Base-by-base conservation (phyloP, 2,888 invertebrate species). In the Oscheius sp. region DNA sequence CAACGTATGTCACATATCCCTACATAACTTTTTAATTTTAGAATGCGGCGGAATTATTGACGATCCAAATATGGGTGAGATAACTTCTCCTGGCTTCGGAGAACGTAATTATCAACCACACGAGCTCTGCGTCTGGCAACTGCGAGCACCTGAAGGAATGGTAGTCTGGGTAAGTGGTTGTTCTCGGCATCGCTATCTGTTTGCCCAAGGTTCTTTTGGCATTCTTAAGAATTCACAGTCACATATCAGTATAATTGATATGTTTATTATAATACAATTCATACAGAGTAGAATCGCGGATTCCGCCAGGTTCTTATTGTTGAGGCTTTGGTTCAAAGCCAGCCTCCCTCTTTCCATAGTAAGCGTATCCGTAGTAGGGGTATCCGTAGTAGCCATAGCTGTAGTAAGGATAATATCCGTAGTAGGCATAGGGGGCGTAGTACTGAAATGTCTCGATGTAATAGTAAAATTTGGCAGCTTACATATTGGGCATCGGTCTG, bases 101-200 rank as follows among this genome's bases (percentile, higher is more conserved):
- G 80, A 61, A n/a, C 74, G 74, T 7, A 73, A 72, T 35, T 87
- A 87, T 75, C 61, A 79, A n/a, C 69, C 81, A 43, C 78, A 84
- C 69, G 75, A 78, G 12, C 61, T 81, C 23, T 87, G 87, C 59
- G 29, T 82, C 59, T 87, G 87, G 87, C 35, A 79, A 58, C 74
- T 87, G 9, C 69, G 73, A 46, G 87, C 87, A 5, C 86, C 87
- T 6, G 85, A 83, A 56, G 86, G 86, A 21, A 74, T 78, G 72
- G 74, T 85, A 68, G 78, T 87, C 7, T 59, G 80, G 83, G 86
- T 86, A 16, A 41, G 63, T 69, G 25, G 16, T 41, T 7, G n/a
- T 59, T 59, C 59, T 29, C 59, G 41, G 41, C 13, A 25, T 55
- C 25, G 9, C 5, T 61, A 41, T 61, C 43, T 61, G 0, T 61